These are phyloP conservation scores for Lomographa bimaculata DNA, from an alignment of 2,888 invertebrate species.

Conservation along the genomic window DNA sequence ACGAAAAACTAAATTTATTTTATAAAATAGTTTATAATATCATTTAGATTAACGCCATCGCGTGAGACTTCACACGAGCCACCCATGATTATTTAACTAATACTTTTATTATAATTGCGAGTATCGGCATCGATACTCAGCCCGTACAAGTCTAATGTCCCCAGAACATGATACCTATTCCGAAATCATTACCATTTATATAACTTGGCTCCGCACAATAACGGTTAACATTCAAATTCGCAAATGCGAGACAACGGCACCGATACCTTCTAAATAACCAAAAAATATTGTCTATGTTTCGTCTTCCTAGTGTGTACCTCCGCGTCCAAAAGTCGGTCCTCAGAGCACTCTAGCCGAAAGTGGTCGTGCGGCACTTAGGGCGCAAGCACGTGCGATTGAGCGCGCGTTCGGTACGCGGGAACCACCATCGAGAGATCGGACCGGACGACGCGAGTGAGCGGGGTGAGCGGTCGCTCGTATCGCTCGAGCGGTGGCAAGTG, in stretches of 20 bases:
- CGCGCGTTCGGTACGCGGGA: conserved; percentile 56
- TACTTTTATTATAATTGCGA: conserved; percentile 9
- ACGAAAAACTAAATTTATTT: conserved; percentile 56
- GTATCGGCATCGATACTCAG: not conserved
- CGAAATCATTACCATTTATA: conserved; percentile 48
- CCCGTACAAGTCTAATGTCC: conserved; percentile 32
- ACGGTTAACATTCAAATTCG: conserved; percentile 38
- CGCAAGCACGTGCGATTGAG: conserved; percentile 37
- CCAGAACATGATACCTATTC: conserved; percentile 38
- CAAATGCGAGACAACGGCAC: conserved; percentile 42
- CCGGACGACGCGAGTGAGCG: conserved; percentile 39
- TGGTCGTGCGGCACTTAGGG: too few relatives aligned
- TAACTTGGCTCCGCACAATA: conserved; percentile 41
- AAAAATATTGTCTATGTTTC: conserved; percentile 39
- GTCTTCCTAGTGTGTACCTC: too few relatives aligned
- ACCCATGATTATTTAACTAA: conserved; percentile 7
- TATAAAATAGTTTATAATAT: conserved; percentile 51
- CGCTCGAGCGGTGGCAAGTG: conserved; percentile 53
- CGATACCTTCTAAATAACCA: conserved; percentile 36
- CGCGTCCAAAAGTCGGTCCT: conserved; percentile 36
- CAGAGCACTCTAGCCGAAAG: conserved; percentile 38
- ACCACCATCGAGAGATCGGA: conserved; percentile 49
- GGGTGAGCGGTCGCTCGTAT: conserved; percentile 50
- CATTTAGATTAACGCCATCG: conserved; percentile 44
- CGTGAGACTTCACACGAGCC: conserved; percentile 13